These are phyloP conservation scores for Anthrax anthrax DNA, from an alignment of 2,888 invertebrate genomes.

Conservation along the genomic window DNA sequence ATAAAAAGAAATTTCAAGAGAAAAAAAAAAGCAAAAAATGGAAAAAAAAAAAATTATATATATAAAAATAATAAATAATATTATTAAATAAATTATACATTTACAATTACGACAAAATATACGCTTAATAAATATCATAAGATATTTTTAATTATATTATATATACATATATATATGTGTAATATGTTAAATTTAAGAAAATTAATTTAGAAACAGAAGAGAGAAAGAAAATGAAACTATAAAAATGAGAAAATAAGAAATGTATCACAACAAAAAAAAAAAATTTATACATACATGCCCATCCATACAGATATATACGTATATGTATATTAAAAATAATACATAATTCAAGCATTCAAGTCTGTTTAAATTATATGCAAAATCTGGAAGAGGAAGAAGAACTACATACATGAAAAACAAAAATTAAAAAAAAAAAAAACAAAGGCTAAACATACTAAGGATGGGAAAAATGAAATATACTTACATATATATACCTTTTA, in stretches of 20 bases:
- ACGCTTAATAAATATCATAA: conserved; percentile 12
- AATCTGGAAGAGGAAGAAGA: too few species aligned
- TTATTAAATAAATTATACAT: not conserved
- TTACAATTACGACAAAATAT: conserved; percentile 4
- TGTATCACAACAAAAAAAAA: not conserved
- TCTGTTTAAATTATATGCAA: too few species aligned
- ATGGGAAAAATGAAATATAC: too few species aligned
- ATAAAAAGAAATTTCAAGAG: too few species aligned
- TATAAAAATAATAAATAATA: not conserved
- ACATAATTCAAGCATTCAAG: not conserved
- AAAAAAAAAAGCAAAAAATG: too few species aligned
- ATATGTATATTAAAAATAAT: not conserved
- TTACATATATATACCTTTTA: too few species aligned
- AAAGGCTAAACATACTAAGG: too few species aligned
- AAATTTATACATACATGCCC: not conserved
- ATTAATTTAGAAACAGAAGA: too few species aligned
- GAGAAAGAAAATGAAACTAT: not conserved
- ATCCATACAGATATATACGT: not conserved
- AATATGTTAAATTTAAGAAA: too few species aligned
- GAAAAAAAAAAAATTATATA: not conserved
- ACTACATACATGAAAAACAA: too few species aligned
- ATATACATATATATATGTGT: too few species aligned
- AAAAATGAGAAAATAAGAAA: not conserved
- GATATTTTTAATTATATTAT: conserved; percentile 4
- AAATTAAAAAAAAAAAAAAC: too few species aligned